phyloP scores from a whole-genome alignment of 1,140 invertebrate genomes.

The Drosophila nikananu region DNA sequence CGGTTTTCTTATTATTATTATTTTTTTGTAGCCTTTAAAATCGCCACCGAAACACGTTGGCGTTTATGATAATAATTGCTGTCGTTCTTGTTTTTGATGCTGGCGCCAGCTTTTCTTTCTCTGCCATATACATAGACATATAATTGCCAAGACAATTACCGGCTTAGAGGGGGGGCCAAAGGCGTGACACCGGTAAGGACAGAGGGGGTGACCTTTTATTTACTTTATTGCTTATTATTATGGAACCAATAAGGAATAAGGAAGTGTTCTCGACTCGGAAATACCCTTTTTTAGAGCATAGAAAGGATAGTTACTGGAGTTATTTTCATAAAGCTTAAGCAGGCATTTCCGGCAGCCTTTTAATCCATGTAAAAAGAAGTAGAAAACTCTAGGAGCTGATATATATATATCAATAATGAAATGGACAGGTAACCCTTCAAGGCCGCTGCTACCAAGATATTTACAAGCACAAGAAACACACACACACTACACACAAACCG shows the following conservation, averaged over 20 bases:
- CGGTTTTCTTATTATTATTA: neutral
- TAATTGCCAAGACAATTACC: slow-evolving; percentile 59
- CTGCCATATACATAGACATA: slow-evolving; percentile 27
- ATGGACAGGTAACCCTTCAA: slow-evolving; percentile 21
- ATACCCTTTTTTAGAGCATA: neutral
- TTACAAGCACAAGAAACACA: neutral
- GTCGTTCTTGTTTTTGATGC: slow-evolving; percentile 17
- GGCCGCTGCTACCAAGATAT: slow-evolving; percentile 9
- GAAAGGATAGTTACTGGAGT: neutral
- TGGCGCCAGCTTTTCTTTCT: slow-evolving; percentile 60
- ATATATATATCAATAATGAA: neutral
- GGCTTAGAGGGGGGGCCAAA: slow-evolving; percentile 1
- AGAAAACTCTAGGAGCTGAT: too few relatives aligned
- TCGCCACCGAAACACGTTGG: slow-evolving; percentile 58
- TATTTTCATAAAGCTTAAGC: too few relatives aligned
- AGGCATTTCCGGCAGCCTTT: too few relatives aligned
- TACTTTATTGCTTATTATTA: neutral
- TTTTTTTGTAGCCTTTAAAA: slow-evolving; percentile 11
- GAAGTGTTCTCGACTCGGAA: neutral
- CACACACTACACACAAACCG: slow-evolving; percentile 8
- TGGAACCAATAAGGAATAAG: neutral
- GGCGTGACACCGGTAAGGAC: slow-evolving; percentile 44
- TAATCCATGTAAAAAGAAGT: neutral
- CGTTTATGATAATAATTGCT: slow-evolving; percentile 45
- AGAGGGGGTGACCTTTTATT: slow-evolving; percentile 20